Percentiles rank a stretch among this genome's conserved stretches.
These are phyloP conservation scores for Anthopleura xanthogrammica DNA, from an alignment of 92 coral and sea anemone species.

Conservation along the genomic window DNA sequence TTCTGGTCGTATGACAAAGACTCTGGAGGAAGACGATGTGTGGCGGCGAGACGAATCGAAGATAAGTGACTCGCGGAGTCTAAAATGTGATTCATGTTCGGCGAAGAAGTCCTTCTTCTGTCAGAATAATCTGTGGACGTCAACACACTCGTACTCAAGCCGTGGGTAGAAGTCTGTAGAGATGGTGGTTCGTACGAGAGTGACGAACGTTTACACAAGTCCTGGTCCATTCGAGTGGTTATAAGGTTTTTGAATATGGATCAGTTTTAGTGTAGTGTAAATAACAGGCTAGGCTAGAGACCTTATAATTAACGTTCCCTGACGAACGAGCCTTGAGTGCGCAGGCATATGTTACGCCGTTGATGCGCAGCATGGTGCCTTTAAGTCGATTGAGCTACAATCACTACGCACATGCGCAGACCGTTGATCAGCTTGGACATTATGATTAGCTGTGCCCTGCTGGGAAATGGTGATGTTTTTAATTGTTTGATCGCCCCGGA, in stretches of 20 bases:
- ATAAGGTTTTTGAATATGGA: slow-evolving; percentile 77
- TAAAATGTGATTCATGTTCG: slow-evolving; percentile 83
- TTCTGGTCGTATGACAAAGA: slow-evolving; percentile 85
- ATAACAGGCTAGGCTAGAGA: slow-evolving; percentile 67
- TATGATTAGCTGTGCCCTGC: slow-evolving; percentile 90
- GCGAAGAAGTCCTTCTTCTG: slow-evolving; percentile 65
- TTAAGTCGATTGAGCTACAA: slow-evolving; percentile 75
- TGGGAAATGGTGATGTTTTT: slow-evolving; percentile 91
- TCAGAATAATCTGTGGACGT: slow-evolving; percentile 62
- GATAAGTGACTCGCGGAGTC: slow-evolving; percentile 86
- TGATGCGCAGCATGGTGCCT: slow-evolving; percentile 83
- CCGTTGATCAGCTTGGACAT: slow-evolving; percentile 80
- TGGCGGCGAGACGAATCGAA: slow-evolving; percentile 76
- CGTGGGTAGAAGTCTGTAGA: slow-evolving; percentile 62
- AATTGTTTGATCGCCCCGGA: slow-evolving; percentile 98
- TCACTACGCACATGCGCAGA: slow-evolving; percentile 83
- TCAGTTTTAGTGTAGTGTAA: slow-evolving; percentile 76
- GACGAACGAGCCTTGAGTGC: slow-evolving; percentile 84
- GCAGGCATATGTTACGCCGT: slow-evolving; percentile 97
- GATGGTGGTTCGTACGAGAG: slow-evolving; percentile 69
- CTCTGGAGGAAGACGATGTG: slow-evolving; percentile 75
- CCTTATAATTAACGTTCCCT: slow-evolving; percentile 82
- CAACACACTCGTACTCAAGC: slow-evolving; percentile 53
- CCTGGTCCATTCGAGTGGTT: slow-evolving; percentile 80
- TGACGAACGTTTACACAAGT: slow-evolving; percentile 70